phyloP scores from a whole-genome alignment of 2,797 vertebrate species.

The Choloepus didactylus region DNA sequence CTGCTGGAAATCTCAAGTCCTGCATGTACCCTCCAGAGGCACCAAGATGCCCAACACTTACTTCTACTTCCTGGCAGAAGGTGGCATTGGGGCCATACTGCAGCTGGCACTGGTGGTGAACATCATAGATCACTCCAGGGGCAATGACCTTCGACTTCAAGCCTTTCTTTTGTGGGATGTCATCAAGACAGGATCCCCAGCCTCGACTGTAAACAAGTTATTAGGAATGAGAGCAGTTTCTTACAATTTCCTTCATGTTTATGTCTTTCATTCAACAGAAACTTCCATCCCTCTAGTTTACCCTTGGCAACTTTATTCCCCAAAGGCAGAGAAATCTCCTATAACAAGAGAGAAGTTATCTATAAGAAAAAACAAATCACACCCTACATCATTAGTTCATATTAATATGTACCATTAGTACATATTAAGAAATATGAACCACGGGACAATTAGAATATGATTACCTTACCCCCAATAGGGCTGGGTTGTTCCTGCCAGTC shows the following conservation, averaged over 20 bases:
- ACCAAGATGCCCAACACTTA: conserved; percentile 87
- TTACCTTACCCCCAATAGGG: neutral
- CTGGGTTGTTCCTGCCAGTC: neutral
- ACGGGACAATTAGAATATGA: neutral
- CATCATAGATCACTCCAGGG: conserved; percentile 95
- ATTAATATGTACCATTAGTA: neutral
- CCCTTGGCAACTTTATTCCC: conserved; percentile 5
- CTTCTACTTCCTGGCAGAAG: conserved; percentile 96
- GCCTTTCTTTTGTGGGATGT: conserved; percentile 95
- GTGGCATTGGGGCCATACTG: conserved; percentile 97
- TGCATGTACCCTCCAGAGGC: neutral
- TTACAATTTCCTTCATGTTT: neutral
- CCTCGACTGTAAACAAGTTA: conserved; percentile 91
- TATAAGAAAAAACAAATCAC: conserved; percentile 4
- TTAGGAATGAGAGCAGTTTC: conserved; percentile 31
- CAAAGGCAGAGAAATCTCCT: neutral
- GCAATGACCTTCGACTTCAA: conserved; percentile 93
- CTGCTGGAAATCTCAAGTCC: neutral
- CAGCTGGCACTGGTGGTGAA: conserved; percentile 97
- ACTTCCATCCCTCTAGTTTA: neutral
- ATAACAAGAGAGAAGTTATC: neutral
- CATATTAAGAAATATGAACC: conserved; percentile 1
- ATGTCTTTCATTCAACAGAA: neutral
- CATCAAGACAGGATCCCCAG: conserved; percentile 98
- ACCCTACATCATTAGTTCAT: neutral